These are phyloP conservation scores for Macrobrachium nipponense DNA, from an alignment of 1,140 invertebrate species.

Conservation along the genomic window DNA sequence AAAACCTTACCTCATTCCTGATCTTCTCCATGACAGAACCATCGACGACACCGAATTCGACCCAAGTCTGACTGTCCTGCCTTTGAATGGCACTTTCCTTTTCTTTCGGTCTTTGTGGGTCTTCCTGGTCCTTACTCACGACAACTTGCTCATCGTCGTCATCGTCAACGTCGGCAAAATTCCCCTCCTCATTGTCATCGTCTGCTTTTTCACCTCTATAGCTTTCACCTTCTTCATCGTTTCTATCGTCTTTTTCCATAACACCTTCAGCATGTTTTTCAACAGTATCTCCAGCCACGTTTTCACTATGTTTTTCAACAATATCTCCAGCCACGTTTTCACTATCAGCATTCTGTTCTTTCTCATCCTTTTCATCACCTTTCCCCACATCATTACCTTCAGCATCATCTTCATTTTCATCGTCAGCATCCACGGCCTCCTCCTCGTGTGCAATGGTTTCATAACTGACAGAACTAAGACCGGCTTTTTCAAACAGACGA, in stretches of 20 bases:
- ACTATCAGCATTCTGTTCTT: neutral
- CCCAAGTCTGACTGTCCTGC: neutral
- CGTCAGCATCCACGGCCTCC: neutral
- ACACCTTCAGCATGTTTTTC: no score
- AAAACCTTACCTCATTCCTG: constrained; percentile 40
- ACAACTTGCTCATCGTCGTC: neutral
- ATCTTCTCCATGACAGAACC: constrained; percentile 45
- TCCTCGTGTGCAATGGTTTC: neutral
- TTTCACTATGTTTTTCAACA: neutral
- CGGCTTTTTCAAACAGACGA: constrained; percentile 6
- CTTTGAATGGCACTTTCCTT: neutral
- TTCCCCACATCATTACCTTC: neutral
- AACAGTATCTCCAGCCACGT: no score
- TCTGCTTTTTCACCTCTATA: neutral
- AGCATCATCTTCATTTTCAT: constrained; percentile 4
- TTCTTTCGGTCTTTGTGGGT: neutral
- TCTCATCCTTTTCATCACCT: neutral
- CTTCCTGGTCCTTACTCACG: neutral
- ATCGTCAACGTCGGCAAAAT: neutral
- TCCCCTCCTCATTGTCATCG: neutral
- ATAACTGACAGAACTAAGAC: neutral
- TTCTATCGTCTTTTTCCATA: no score
- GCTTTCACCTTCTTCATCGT: neutral
- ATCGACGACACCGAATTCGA: constrained; percentile 43
- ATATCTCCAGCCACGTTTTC: neutral